These are phyloP conservation scores for Aradophagus sp. DNA, from an alignment of 1,140 invertebrate species.

Conservation along the genomic window DNA sequence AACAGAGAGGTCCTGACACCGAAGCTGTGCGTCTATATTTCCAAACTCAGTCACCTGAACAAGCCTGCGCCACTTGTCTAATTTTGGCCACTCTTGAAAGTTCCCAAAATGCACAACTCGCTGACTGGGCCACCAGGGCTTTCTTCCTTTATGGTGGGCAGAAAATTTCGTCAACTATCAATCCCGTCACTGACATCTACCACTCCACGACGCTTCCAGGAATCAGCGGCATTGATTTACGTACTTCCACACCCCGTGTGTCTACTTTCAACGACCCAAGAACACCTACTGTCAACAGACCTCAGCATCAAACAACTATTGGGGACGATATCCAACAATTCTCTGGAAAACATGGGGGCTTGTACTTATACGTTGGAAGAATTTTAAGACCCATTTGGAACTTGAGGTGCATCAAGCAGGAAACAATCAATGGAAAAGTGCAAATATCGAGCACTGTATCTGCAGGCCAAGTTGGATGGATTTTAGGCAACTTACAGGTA, in stretches of 20 bases:
- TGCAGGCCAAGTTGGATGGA: slow-evolving; percentile 77
- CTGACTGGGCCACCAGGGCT: slow-evolving; percentile 92
- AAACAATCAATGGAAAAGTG: slow-evolving; percentile 76
- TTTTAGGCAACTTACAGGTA: slow-evolving; percentile 78
- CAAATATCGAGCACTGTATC: slow-evolving; percentile 76
- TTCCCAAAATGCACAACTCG: slow-evolving; percentile 80
- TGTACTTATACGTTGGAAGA: slow-evolving; percentile 92
- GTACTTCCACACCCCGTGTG: slow-evolving; percentile 68
- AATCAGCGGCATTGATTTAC: slow-evolving; percentile 57
- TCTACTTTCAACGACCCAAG: slow-evolving; percentile 56
- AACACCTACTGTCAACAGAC: slow-evolving; percentile 45
- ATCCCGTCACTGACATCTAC: slow-evolving; percentile 17
- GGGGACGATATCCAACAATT: slow-evolving; percentile 77
- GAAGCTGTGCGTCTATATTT: slow-evolving; percentile 91
- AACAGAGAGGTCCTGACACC: slow-evolving; percentile 88
- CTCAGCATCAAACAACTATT: slow-evolving; percentile 57
- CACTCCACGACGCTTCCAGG: slow-evolving; percentile 21
- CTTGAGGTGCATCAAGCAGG: slow-evolving; percentile 81
- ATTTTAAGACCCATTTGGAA: slow-evolving; percentile 90
- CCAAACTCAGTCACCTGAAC: slow-evolving; percentile 85
- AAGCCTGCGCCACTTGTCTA: slow-evolving; percentile 91
- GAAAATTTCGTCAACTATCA: slow-evolving; percentile 38
- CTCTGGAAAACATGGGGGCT: slow-evolving; percentile 92
- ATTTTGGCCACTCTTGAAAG: slow-evolving; percentile 87
- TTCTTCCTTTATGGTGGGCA: slow-evolving; percentile 95